Percentiles rank a stretch among this genome's conserved stretches.
These are phyloP conservation scores for Leptinotarsa peninsularis DNA, from an alignment of 2,888 invertebrate genomes.

Conservation along the genomic window DNA sequence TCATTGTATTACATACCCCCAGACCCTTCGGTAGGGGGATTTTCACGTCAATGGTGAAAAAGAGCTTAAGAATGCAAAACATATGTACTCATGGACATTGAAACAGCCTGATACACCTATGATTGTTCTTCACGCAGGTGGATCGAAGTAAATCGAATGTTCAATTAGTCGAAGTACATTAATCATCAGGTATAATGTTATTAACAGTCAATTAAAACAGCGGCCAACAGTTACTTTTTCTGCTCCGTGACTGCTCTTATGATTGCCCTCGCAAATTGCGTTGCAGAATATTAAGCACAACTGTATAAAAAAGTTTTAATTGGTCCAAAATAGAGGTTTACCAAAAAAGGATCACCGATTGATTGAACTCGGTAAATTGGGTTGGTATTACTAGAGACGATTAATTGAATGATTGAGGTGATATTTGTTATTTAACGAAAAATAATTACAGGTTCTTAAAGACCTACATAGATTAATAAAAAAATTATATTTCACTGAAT, in stretches of 20 bases:
- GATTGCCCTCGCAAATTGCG: background rate
- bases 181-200: background rate
- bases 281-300: conserved; percentile 5
- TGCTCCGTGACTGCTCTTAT: background rate
- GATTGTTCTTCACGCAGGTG: background rate
- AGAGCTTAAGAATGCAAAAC: no score
- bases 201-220: background rate
- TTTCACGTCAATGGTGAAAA: no score
- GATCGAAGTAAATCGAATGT: background rate
- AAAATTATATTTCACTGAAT: no score
- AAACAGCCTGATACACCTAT: background rate
- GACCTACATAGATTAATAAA: no score
- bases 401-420: conserved; percentile 1
- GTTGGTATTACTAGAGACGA: background rate
- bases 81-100: background rate
- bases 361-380: background rate
- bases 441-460: no score
- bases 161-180: background rate
- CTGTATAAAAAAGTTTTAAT: background rate
- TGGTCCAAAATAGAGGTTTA: background rate
- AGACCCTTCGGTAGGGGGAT: no score
- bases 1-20: no score
- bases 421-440: no score
- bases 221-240: background rate
- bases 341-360: background rate